Evolutionary conservation across 2,888 invertebrate genomes (phyloP).

Genomic region (Amphipyra tragopoginis): DNA sequence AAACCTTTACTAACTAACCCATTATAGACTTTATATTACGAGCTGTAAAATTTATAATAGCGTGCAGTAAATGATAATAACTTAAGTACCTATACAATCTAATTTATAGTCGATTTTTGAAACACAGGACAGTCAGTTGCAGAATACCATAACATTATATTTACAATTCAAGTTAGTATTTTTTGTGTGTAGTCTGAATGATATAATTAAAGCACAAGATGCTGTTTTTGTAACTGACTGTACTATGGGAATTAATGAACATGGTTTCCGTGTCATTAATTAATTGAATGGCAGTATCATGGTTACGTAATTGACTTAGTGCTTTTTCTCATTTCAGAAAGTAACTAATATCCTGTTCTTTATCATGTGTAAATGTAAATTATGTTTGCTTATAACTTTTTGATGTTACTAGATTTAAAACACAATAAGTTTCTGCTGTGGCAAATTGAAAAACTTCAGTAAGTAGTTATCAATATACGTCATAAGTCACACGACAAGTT

Average conservation of each 20-base stretch:
- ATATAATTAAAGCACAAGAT: no score
- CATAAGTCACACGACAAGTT: no score
- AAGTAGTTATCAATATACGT: no score
- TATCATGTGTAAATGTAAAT: no score
- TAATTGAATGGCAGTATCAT: neutral
- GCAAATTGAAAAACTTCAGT: no score
- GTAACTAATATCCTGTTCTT: no score
- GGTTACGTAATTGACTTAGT: neutral
- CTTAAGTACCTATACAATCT: conserved; percentile 20
- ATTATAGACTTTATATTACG: conserved; percentile 1
- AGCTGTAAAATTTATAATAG: neutral
- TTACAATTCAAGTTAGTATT: no score
- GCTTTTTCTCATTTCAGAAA: neutral
- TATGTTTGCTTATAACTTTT: no score
- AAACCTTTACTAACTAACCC: neutral
- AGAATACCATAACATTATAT: neutral
- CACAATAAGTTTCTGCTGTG: no score
- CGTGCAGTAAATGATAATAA: conserved; percentile 8
- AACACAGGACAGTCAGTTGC: conserved; percentile 9
- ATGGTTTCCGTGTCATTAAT: conserved; percentile 1
- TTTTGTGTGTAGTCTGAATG: neutral
- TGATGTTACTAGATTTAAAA: no score
- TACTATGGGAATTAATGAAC: neutral
- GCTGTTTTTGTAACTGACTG: neutral
- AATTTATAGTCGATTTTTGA: conserved; percentile 3